Evolutionary conservation across 2,113 vertebrate genomes (phyloP).

Genomic region (Sinocyclocheilus grahami): DNA sequence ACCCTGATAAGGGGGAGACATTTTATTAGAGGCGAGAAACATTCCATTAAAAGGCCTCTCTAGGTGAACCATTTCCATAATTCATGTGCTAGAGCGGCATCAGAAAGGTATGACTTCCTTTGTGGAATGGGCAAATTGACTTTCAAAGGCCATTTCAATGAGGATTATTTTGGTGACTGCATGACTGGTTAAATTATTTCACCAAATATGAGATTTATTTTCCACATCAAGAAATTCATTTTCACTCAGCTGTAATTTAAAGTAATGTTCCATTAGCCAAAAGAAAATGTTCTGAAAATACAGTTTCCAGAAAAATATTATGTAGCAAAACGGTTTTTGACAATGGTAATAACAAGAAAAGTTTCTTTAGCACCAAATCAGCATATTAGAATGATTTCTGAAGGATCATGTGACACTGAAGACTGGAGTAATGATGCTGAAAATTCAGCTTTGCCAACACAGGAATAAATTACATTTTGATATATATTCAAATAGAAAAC

Average conservation of each 20-base stretch:
- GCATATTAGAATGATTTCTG: neutral
- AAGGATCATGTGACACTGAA: neutral
- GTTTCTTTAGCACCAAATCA: neutral
- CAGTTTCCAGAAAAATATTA: neutral
- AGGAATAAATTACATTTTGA: no score
- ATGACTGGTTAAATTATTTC: constrained; percentile 9
- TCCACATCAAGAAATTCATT: constrained; percentile 22
- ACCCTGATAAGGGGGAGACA: constrained; percentile 73
- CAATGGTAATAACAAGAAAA: neutral
- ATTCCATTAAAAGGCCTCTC: constrained; percentile 72
- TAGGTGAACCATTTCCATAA: constrained; percentile 71
- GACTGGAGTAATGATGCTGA: neutral
- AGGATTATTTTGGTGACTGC: constrained; percentile 19
- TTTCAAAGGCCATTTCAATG: constrained; percentile 47
- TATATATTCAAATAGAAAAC: no score
- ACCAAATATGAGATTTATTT: constrained; percentile 13
- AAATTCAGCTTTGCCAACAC: neutral
- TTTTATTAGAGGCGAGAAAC: constrained; percentile 78
- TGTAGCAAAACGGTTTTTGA: neutral
- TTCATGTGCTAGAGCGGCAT: constrained; percentile 59
- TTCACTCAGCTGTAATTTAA: constrained; percentile 27
- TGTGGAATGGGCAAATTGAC: constrained; percentile 42
- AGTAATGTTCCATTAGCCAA: constrained; percentile 21
- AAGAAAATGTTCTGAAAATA: neutral
- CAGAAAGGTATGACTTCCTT: constrained; percentile 57